Evolutionary conservation across 2,888 invertebrate genomes (phyloP).

Genomic region (Hybos culiciformis): DNA sequence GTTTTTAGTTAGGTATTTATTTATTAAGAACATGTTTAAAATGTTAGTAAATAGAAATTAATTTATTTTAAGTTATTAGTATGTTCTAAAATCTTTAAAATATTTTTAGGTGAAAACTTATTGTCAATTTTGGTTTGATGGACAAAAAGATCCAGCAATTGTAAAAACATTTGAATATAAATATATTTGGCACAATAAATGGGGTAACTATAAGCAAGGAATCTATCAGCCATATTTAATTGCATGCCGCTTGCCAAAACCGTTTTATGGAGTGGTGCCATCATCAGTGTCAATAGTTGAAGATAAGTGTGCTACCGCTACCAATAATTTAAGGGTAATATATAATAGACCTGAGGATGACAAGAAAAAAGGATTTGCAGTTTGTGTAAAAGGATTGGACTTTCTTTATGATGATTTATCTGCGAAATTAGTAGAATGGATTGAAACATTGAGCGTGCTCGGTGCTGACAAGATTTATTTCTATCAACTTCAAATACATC

Average conservation of each 20-base stretch:
- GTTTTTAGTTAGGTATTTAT: too few species aligned
- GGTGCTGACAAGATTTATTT: constrained; percentile 88
- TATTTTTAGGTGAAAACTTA: constrained; percentile 66
- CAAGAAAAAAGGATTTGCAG: constrained; percentile 66
- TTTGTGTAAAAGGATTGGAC: constrained; percentile 88
- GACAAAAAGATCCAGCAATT: constrained; percentile 64
- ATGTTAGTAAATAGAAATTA: too few species aligned
- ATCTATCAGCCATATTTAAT: constrained; percentile 84
- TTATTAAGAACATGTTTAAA: too few species aligned
- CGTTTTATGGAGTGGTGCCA: constrained; percentile 58
- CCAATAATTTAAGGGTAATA: constrained; percentile 71
- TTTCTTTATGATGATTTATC: constrained; percentile 85
- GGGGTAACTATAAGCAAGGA: constrained; percentile 86
- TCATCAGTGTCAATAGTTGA: constrained; percentile 77
- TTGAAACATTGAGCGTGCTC: constrained; percentile 69
- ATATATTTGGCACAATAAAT: constrained; percentile 87
- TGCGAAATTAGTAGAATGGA: constrained; percentile 84
- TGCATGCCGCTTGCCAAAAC: constrained; percentile 73
- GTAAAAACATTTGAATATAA: constrained; percentile 79
- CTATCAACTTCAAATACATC: constrained; percentile 82
- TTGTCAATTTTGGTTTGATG: constrained; percentile 84
- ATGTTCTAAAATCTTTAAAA: too few species aligned
- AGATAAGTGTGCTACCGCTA: constrained; percentile 69
- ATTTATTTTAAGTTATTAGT: too few species aligned
- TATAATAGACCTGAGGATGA: constrained; percentile 54